Evolutionary conservation across 2,888 invertebrate species (phyloP).

Genomic region (Diploptera punctata): DNA sequence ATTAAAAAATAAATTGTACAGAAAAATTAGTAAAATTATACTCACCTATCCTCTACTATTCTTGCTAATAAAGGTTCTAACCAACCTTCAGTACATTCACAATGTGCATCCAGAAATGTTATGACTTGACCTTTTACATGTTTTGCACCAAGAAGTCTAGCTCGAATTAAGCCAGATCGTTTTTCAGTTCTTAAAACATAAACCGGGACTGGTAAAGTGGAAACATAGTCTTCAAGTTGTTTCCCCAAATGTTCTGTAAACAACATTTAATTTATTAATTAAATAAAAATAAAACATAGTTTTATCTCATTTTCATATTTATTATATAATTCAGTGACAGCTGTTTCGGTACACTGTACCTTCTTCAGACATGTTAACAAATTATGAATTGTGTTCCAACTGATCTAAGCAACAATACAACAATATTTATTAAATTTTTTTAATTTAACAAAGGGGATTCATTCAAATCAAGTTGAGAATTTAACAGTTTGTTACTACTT

Average conservation of each 20-base stretch:
- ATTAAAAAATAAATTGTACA: no score
- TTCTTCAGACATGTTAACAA: no score
- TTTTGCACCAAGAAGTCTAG: slow-evolving; percentile 92
- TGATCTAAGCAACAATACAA: no score
- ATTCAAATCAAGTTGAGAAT: no score
- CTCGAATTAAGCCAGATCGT: slow-evolving; percentile 95
- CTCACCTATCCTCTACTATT: slow-evolving; percentile 82
- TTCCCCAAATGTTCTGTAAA: slow-evolving; percentile 83
- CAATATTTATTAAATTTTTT: background rate
- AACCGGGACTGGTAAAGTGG: slow-evolving; percentile 84
- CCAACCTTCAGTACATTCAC: slow-evolving; percentile 99
- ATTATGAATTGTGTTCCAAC: no score
- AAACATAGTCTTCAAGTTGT: slow-evolving; percentile 88
- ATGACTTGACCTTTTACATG: slow-evolving; percentile 91
- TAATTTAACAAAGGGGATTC: no score
- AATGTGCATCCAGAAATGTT: slow-evolving; percentile 97
- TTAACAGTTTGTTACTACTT: no score
- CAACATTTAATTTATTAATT: slow-evolving; percentile 24
- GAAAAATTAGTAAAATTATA: no score
- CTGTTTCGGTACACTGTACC: no score
- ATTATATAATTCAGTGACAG: no score
- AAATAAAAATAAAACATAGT: no score
- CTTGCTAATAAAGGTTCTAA: slow-evolving; percentile 91
- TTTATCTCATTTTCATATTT: no score
- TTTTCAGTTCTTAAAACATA: slow-evolving; percentile 88